Conservation (phyloP, 2,113 vertebrate genomes). For the Hiodon tergisus region DNA sequence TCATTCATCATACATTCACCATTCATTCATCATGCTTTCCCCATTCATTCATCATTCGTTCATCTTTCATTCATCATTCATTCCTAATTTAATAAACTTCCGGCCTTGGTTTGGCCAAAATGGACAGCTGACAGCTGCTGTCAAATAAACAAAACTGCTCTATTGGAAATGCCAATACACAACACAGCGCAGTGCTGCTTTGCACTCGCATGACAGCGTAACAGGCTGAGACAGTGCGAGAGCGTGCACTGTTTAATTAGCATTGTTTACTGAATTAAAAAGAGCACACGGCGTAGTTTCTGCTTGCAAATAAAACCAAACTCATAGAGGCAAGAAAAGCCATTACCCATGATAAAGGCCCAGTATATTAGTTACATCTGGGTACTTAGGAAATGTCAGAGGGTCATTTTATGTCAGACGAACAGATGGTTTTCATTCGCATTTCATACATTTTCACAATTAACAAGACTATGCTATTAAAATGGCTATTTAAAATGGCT, state of each 20-base stretch:
- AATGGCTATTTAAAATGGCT: constrained; percentile 13
- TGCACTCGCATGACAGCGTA: background rate
- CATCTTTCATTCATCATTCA: background rate
- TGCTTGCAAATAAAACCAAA: background rate
- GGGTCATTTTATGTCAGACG: constrained; percentile 9
- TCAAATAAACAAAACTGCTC: no score
- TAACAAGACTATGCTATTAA: constrained; percentile 16
- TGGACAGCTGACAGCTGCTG: background rate
- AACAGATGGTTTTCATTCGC: constrained; percentile 24
- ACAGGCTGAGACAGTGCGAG: background rate
- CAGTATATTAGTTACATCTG: constrained; percentile 10
- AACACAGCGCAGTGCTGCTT: background rate
- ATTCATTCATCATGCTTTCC: no score
- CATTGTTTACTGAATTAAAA: background rate
- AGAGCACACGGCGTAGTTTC: background rate
- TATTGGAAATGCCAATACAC: background rate
- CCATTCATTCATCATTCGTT: no score
- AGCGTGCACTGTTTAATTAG: background rate
- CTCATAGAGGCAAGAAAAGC: background rate
- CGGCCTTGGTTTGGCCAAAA: background rate
- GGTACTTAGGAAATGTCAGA: constrained; percentile 10
- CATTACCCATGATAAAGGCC: background rate
- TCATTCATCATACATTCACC: no score
- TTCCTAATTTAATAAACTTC: background rate
- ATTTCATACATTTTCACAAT: constrained; percentile 18